Base-by-base conservation (phyloP, 1,140 invertebrate genomes). In the Diuraphis noxia region DNA sequence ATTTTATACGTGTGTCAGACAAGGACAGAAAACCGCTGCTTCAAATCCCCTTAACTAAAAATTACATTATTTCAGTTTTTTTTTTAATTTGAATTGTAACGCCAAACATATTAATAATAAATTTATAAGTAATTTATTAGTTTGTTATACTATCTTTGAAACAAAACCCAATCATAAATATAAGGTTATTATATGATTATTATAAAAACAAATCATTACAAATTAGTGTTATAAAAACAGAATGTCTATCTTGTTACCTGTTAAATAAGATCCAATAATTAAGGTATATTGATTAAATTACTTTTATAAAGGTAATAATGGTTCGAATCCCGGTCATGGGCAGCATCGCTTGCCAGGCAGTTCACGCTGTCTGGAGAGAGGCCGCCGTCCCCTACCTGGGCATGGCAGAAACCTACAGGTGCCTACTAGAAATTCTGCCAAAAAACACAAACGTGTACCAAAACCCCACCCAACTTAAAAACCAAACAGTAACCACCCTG, bases 231-330 rank as follows among this genome's bases (percentile, higher is more conserved):
- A 36, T 38, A 79, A 79, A 79, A 79, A 38, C 36, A 79, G 77
- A 36, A 79, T 38, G 19, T 38, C 34, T 79, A 79, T 79, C n/a
- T n/a, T n/a, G 56, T 72, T n/a, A 72, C 56, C 56, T 72, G 34
- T 72, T 10, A 72, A 72, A 72, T 72, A 72, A 72, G 56, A 72
- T 72, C 10, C 56, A n/a, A n/a, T 63, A 10, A 63, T n/a, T 4
- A 81, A 81, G 40, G 21, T 81, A 25, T 81, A 2, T 21, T 81
- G 38, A 40, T 81, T 84, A 84, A n/a, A 72, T 72, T 72, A 72
- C 56, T 72, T 72, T n/a, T n/a, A 72, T 72, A 72, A 72, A 72
- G n/a, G n/a, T 72, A n/a, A n/a, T 72, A 72, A 72, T n/a, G n/a
- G n/a, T n/a, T n/a, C n/a, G n/a, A n/a, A n/a, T n/a, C n/a, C n/a